Evolutionary conservation across 2,797 vertebrate species (phyloP).

Genomic region (Leucoraja ocellata): DNA sequence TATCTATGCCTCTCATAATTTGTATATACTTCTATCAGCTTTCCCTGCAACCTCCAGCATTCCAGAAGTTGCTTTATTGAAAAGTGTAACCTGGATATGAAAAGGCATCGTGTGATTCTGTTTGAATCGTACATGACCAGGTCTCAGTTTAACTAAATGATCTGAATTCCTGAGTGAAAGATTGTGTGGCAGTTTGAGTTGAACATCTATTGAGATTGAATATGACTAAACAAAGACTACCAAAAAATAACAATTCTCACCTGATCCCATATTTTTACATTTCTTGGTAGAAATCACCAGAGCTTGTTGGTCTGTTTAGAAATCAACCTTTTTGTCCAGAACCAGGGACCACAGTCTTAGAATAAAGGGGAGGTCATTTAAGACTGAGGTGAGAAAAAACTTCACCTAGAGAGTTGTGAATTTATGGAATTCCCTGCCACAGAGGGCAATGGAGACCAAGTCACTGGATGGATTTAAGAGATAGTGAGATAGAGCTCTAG

Average conservation of each 20-base stretch:
- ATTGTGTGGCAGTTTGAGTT: slow-evolving; percentile 41
- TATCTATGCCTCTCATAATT: too few relatives aligned
- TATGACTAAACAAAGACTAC: not conserved
- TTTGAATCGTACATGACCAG: not conserved
- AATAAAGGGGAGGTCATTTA: too few relatives aligned
- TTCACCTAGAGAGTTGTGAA: too few relatives aligned
- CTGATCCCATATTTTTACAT: not conserved
- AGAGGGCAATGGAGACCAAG: too few relatives aligned
- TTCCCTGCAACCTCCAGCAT: too few relatives aligned
- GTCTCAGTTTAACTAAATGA: not conserved
- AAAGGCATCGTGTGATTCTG: not conserved
- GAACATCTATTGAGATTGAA: slow-evolving; percentile 40
- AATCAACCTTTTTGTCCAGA: too few relatives aligned
- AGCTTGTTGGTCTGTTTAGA: not conserved
- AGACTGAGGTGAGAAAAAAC: too few relatives aligned
- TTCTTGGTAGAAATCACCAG: not conserved
- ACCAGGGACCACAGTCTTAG: too few relatives aligned
- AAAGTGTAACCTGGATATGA: not conserved
- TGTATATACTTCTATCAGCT: too few relatives aligned
- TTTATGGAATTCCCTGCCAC: too few relatives aligned
- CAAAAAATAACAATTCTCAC: not conserved
- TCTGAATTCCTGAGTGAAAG: not conserved
- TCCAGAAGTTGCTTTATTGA: not conserved
- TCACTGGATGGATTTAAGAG: too few relatives aligned
- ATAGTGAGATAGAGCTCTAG: too few relatives aligned